Percentiles rank a stretch among this genome's conserved stretches.
phyloP scores from a whole-genome alignment of 2,113 vertebrate species.

The Galeopterus variegatus region DNA sequence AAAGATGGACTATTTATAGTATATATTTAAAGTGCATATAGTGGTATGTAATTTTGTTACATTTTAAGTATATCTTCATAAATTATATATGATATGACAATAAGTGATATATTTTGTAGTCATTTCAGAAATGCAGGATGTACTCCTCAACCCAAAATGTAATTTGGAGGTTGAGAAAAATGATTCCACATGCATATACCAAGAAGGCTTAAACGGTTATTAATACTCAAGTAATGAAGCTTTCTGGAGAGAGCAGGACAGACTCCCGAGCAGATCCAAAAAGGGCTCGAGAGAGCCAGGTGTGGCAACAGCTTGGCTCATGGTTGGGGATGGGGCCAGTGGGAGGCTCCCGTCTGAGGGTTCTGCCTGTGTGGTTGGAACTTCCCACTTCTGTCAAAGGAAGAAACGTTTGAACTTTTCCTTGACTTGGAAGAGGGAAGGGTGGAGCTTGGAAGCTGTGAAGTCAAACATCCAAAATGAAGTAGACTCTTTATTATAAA shows the following conservation, averaged over 20 bases:
- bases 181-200: not conserved
- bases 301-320: accelerated
- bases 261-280: accelerated
- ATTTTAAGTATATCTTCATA: not conserved
- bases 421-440: not conserved
- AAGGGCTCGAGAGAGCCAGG: not conserved
- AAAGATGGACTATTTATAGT: not conserved
- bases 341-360: accelerated
- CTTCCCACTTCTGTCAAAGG: not conserved
- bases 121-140: not conserved
- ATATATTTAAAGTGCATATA: not conserved
- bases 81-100: not conserved
- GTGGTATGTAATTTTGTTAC: not conserved
- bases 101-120: too few species aligned
- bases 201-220: too few species aligned
- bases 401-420: not conserved
- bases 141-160: not conserved
- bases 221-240: accelerated
- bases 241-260: not conserved
- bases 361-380: not conserved
- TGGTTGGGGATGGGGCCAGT: accelerated
- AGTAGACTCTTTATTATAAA: too few species aligned
- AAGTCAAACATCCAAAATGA: not conserved
- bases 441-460: not conserved
- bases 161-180: not conserved